phyloP scores from a whole-genome alignment of 35 echinoderm and acorn worm species.

The Apostichopus californicus region DNA sequence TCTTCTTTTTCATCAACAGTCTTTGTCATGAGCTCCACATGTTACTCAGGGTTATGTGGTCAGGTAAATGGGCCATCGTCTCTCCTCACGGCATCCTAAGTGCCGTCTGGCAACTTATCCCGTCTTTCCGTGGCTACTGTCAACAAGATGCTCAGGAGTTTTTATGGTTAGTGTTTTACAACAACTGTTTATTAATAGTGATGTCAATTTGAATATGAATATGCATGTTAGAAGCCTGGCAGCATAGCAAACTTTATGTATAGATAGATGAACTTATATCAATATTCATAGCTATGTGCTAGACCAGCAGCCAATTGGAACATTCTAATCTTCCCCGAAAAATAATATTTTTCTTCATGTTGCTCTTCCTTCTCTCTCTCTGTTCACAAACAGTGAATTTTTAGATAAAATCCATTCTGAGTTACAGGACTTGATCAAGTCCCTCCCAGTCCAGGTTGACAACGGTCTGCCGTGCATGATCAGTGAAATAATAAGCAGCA shows the following conservation, averaged over 20 bases:
- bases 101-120: constrained; percentile 87
- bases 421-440: constrained; percentile 60
- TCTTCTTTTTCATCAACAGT: background rate
- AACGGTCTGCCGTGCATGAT: constrained; percentile 49
- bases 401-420: constrained; percentile 89
- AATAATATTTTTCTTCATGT: background rate
- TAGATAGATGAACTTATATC: no score
- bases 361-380: background rate
- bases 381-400: constrained; percentile 68
- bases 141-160: constrained; percentile 99
- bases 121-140: constrained; percentile 88
- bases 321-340: background rate
- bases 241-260: no score
- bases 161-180: constrained; percentile 64
- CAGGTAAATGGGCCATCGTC: constrained; percentile 96
- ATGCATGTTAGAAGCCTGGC: no score
- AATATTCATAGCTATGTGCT: no score
- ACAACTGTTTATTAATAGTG: no score
- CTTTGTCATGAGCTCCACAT: constrained; percentile 93
- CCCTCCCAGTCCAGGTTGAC: constrained; percentile 33
- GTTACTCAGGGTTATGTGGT: constrained; percentile 97
- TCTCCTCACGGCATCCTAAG: constrained; percentile 92
- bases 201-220: no score
- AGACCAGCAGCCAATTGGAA: no score
- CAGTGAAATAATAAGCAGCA: constrained; percentile 72